Evolutionary conservation across 2,113 vertebrate genomes (phyloP).

Genomic region (Sceloporus undulatus): DNA sequence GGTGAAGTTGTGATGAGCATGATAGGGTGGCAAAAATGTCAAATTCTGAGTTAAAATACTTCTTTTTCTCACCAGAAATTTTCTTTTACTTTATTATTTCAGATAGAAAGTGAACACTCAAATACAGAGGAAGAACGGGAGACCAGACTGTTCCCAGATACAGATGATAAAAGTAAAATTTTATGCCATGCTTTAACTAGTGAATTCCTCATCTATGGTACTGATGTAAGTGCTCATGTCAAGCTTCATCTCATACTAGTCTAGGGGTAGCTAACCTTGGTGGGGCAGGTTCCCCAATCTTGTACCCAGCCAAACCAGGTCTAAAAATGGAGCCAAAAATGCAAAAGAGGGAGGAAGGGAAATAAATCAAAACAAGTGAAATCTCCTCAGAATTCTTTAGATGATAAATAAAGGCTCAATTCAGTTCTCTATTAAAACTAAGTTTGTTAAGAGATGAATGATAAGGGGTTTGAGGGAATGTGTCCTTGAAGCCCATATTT

Average conservation of each 20-base stretch:
- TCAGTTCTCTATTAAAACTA: not conserved
- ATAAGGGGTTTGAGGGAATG: not conserved
- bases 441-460: not conserved
- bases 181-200: slow-evolving; percentile 90
- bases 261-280: too few species aligned
- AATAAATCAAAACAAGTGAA: not conserved
- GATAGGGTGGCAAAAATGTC: not conserved
- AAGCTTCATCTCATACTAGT: not conserved
- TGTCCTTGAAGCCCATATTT: not conserved
- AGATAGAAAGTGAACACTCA: slow-evolving; percentile 91
- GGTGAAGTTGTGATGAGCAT: not conserved
- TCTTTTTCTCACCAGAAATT: not conserved
- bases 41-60: not conserved
- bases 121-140: slow-evolving; percentile 89
- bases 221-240: slow-evolving; percentile 84
- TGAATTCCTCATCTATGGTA: slow-evolving; percentile 96
- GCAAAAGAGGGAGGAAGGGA: not conserved
- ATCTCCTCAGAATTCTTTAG: too few species aligned
- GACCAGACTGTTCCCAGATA: slow-evolving; percentile 91
- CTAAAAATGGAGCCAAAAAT: not conserved
- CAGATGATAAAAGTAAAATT: slow-evolving; percentile 88
- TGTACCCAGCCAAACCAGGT: too few species aligned
- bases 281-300: too few species aligned
- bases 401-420: too few species aligned
- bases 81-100: slow-evolving; percentile 48